Conservation (phyloP, 2,888 invertebrate species). For the Aspidiotus rigidus region DNA sequence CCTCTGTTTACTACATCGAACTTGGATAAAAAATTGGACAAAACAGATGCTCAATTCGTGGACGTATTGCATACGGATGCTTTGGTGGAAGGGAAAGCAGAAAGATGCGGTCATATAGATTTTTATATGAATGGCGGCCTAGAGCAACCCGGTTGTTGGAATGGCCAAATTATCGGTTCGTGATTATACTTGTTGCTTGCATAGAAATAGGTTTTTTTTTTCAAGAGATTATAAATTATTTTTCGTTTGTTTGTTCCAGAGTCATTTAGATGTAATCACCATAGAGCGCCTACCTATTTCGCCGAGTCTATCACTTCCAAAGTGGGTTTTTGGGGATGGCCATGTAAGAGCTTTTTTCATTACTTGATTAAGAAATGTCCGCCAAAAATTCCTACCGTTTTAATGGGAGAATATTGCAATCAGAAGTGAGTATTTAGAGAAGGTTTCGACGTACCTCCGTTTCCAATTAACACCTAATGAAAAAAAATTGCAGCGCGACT, state of each 20-base stretch:
- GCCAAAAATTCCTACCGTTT: constrained; percentile 17
- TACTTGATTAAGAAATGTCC: constrained; percentile 37
- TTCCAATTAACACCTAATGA: background rate
- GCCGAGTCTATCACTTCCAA: constrained; percentile 54
- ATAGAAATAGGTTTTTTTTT: background rate
- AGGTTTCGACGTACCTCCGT: background rate
- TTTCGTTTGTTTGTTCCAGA: constrained; percentile 10
- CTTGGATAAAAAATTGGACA: constrained; percentile 51
- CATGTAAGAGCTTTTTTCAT: constrained; percentile 43
- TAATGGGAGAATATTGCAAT: constrained; percentile 38
- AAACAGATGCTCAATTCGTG: constrained; percentile 57
- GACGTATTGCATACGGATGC: constrained; percentile 65
- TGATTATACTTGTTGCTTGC: background rate
- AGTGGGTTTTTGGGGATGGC: constrained; percentile 60
- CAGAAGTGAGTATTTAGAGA: constrained; percentile 37
- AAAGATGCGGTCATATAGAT: constrained; percentile 58
- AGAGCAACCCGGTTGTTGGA: constrained; percentile 57
- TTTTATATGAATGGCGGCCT: constrained; percentile 64
- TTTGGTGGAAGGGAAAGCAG: constrained; percentile 56
- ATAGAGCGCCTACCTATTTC: constrained; percentile 54
- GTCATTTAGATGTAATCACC: constrained; percentile 39
- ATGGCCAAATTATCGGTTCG: constrained; percentile 39
- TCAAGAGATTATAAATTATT: background rate
- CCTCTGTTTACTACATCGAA: constrained; percentile 52
- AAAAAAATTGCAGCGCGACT: constrained; percentile 36